These are phyloP conservation scores for Phallusia fumigata DNA, from an alignment of 23 tunicate species.

Conservation along the genomic window DNA sequence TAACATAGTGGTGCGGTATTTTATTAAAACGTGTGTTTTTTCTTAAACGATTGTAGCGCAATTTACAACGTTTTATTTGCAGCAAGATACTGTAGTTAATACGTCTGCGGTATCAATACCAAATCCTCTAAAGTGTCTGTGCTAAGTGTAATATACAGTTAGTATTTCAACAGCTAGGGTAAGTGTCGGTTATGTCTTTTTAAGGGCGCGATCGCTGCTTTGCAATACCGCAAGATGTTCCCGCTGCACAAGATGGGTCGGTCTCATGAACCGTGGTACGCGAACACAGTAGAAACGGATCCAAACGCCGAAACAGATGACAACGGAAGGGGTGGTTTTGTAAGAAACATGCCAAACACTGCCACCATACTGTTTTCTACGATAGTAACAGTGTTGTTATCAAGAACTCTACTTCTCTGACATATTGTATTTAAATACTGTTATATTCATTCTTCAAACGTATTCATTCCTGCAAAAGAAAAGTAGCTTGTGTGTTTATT, in stretches of 20 bases:
- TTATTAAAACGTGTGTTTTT: too few species aligned
- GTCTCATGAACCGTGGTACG: slow-evolving; percentile 39
- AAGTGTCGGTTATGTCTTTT: neutral
- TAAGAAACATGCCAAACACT: neutral
- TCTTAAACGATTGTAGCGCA: too few species aligned
- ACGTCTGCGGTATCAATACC: too few species aligned
- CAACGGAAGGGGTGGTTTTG: too few species aligned
- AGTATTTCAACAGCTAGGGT: neutral
- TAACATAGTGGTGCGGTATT: too few species aligned
- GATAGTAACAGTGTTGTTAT: neutral
- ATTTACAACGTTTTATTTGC: too few species aligned
- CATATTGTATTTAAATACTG: neutral
- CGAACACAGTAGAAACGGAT: neutral
- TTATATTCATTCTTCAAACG: neutral
- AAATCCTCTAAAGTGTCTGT: too few species aligned
- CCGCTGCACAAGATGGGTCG: slow-evolving; percentile 4
- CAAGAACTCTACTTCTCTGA: neutral
- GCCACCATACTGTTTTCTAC: neutral
- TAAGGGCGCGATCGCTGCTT: slow-evolving; percentile 47
- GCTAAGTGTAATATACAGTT: neutral
- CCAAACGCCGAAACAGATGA: neutral
- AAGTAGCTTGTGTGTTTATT: too few species aligned
- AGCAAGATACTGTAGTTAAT: too few species aligned
- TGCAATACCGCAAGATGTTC: slow-evolving; percentile 25
- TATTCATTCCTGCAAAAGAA: neutral